These are phyloP conservation scores for Notolepis coatsorum DNA, from an alignment of 2,797 vertebrate genomes.

Conservation along the genomic window DNA sequence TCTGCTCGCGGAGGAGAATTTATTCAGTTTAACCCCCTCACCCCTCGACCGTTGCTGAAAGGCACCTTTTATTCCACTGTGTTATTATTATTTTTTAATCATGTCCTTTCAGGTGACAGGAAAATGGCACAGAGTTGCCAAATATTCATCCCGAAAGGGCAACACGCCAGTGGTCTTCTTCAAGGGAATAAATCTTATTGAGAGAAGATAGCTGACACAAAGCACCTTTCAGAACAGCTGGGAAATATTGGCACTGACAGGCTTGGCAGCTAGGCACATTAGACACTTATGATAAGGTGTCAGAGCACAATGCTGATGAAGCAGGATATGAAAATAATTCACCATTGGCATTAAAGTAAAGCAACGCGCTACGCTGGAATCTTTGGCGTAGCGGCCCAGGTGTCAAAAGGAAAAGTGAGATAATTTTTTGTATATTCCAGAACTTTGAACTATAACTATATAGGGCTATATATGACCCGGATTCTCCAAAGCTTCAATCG, in stretches of 20 bases:
- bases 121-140: conserved; percentile 27
- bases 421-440: too few species aligned
- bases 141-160: conserved; percentile 25
- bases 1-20: conserved; percentile 48
- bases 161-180: conserved; percentile 30
- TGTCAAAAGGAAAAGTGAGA: too few species aligned
- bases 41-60: conserved; percentile 32
- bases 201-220: not conserved
- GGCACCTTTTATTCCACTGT: conserved; percentile 30
- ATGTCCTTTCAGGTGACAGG: conserved; percentile 27
- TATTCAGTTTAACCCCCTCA: conserved; percentile 30
- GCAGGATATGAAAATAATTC: not conserved
- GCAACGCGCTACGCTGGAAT: not conserved
- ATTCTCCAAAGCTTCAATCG: too few species aligned
- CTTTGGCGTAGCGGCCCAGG: not conserved
- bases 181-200: not conserved
- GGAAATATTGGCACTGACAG: not conserved
- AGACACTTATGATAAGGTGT: conserved; percentile 2
- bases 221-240: not conserved
- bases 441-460: too few species aligned
- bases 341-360: not conserved
- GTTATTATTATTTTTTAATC: conserved; percentile 33
- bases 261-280: not conserved
- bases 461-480: too few species aligned
- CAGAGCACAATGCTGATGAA: conserved; percentile 3